Evolutionary conservation across 2,113 vertebrate species (phyloP).

Genomic region (Gobiocypris rarus): DNA sequence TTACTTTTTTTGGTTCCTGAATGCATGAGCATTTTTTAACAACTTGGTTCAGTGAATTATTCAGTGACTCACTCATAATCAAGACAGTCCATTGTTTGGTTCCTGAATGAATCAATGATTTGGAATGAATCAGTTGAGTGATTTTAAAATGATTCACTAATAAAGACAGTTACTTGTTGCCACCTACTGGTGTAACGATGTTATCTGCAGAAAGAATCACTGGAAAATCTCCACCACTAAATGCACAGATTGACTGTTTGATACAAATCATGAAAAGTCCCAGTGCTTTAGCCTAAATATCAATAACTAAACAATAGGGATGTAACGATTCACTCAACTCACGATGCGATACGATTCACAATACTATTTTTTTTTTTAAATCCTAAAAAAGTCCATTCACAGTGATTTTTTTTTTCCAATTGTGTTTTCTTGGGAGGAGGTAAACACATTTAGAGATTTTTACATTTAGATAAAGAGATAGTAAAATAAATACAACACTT

Average conservation of each 20-base stretch:
- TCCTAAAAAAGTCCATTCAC: no score
- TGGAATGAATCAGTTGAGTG: neutral
- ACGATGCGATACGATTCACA: no score
- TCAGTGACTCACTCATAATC: neutral
- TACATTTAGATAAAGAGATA: no score
- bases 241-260: neutral
- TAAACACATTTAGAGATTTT: no score
- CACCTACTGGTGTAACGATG: neutral
- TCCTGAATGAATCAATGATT: neutral
- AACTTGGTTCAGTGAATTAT: neutral
- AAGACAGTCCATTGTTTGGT: neutral
- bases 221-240: neutral
- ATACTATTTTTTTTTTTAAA: no score
- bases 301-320: no score
- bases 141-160: neutral
- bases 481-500: no score
- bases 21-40: neutral
- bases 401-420: no score
- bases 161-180: no score
- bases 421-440: no score
- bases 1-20: neutral
- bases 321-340: no score
- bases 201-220: neutral
- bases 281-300: neutral
- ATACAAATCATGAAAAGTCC: neutral